phyloP scores from a whole-genome alignment of 2,113 vertebrate species.

The Notiomystis cincta region DNA sequence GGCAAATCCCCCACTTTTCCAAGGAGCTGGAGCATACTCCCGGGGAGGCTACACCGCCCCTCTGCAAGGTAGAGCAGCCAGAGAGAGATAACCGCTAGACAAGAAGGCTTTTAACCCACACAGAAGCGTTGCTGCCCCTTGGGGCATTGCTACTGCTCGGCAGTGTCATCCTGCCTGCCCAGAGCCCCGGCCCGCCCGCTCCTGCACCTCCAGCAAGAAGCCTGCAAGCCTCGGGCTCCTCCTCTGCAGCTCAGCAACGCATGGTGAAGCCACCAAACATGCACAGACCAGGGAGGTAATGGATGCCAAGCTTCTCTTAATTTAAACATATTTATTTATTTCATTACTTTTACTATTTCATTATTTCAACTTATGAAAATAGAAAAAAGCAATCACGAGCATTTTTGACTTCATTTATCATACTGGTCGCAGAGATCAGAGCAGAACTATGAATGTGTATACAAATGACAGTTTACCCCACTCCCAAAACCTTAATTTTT shows the following conservation, averaged over 20 bases:
- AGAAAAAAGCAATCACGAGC: neutral
- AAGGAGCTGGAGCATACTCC: neutral
- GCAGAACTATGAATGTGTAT: neutral
- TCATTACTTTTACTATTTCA: neutral
- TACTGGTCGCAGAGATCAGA: neutral
- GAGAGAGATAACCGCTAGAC: neutral
- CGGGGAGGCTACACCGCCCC: accelerated
- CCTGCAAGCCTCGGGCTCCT: neutral
- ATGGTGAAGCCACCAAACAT: neutral
- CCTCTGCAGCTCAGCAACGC: neutral
- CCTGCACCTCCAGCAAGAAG: neutral
- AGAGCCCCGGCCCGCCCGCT: accelerated
- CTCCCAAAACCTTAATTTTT: neutral
- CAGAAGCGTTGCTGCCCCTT: neutral
- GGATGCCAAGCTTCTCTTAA: neutral
- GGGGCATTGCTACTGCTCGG: neutral
- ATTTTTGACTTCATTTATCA: neutral
- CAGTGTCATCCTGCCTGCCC: neutral
- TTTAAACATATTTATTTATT: neutral
- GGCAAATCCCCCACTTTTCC: neutral
- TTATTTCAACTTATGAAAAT: neutral
- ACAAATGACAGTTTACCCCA: neutral
- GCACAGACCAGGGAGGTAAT: accelerated
- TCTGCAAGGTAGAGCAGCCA: neutral
- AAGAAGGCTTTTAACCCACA: neutral